Percentiles rank a stretch among this genome's conserved stretches.
Evolutionary conservation across 2,113 vertebrate species (phyloP).

Genomic region (Macquaria australasica): DNA sequence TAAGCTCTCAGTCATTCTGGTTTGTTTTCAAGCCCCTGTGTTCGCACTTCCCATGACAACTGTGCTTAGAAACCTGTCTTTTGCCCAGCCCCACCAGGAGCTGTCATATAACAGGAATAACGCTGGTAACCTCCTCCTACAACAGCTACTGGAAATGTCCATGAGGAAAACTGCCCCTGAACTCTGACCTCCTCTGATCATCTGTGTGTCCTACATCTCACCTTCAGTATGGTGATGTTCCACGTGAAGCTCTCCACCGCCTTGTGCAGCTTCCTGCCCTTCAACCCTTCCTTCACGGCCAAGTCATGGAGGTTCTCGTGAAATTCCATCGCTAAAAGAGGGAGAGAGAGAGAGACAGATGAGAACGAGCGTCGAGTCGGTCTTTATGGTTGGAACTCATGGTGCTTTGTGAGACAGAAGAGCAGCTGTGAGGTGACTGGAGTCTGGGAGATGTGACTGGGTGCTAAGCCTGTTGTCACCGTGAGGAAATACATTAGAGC

Average conservation of each 20-base stretch:
- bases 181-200: not conserved
- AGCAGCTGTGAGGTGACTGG: conserved; percentile 26
- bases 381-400: not conserved
- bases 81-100: not conserved
- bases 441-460: conserved; percentile 14
- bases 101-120: not conserved
- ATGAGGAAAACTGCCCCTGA: not conserved
- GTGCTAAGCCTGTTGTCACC: conserved; percentile 38
- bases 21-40: not conserved
- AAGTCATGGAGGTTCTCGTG: conserved; percentile 94
- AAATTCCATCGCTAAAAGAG: conserved; percentile 92
- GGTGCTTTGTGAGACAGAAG: conserved; percentile 14
- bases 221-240: conserved; percentile 99
- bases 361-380: not conserved
- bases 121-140: not conserved
- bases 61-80: not conserved
- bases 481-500: conserved; percentile 48
- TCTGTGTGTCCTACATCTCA: conserved; percentile 63
- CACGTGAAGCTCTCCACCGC: conserved; percentile 97
- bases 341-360: not conserved
- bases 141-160: not conserved
- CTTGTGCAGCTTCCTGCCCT: conserved; percentile 95
- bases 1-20: not conserved
- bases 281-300: conserved; percentile 94
- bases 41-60: not conserved